Percentiles rank a stretch among this genome's conserved stretches.
phyloP scores from a whole-genome alignment of 2,888 invertebrate genomes.

The Folsomia candida region DNA sequence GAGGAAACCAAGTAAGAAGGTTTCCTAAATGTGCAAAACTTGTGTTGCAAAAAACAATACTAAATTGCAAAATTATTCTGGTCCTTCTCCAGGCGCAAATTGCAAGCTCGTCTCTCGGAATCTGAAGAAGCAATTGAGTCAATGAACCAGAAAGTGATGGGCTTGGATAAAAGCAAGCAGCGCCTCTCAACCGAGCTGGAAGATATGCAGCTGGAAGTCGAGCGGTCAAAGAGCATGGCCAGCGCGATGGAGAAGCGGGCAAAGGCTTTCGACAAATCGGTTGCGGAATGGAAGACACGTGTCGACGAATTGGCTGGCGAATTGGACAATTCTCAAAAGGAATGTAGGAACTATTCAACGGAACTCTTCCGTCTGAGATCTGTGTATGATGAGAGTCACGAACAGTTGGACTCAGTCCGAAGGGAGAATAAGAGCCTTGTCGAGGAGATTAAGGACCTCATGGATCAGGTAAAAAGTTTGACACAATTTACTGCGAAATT shows the following conservation, averaged over 20 bases:
- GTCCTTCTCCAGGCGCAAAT: conserved; percentile 70
- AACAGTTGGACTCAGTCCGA: conserved; percentile 94
- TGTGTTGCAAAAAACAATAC: not conserved
- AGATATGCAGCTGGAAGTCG: conserved; percentile 95
- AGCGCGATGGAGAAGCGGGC: conserved; percentile 98
- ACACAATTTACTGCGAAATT: too few relatives aligned
- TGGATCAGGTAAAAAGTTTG: conserved; percentile 55
- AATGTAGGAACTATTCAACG: conserved; percentile 93
- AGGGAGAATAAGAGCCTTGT: conserved; percentile 99
- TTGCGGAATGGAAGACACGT: conserved; percentile 99
- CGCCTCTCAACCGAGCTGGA: conserved; percentile 95
- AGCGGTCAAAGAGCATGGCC: conserved; percentile 92
- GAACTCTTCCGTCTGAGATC: conserved; percentile 98
- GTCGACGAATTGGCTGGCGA: conserved; percentile 95
- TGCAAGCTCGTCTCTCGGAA: conserved; percentile 93
- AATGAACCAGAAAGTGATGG: conserved; percentile 94
- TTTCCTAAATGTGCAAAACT: not conserved
- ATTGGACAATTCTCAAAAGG: conserved; percentile 97
- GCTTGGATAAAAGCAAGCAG: conserved; percentile 97
- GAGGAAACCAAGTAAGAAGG: conserved; percentile 75
- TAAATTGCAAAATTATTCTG: too few relatives aligned
- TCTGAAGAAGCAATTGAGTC: conserved; percentile 91
- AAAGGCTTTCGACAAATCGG: conserved; percentile 99
- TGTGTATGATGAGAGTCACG: conserved; percentile 94
- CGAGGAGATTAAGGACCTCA: conserved; percentile 98